A percentile compares a stretch with the other conserved stretches of the same genome.
Evolutionary conservation across 2,113 vertebrate genomes (phyloP).

Genomic region (Oreotrochilus melanogaster): DNA sequence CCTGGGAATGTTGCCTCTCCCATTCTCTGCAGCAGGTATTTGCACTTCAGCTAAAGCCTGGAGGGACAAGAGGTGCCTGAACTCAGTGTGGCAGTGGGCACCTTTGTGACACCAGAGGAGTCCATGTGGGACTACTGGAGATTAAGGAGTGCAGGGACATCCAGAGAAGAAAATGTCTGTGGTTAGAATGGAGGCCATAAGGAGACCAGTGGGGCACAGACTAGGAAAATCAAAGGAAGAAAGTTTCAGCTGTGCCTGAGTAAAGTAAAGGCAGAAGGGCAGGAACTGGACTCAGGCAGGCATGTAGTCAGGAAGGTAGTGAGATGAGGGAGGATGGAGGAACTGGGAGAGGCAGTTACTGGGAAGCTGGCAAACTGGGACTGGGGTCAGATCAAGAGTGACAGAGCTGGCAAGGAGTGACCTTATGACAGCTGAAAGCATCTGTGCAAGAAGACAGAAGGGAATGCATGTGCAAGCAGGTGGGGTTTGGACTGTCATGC

Average conservation of each 20-base stretch:
- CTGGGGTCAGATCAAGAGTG: background rate
- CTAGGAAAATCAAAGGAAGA: background rate
- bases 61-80: background rate
- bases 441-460: background rate
- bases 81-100: background rate
- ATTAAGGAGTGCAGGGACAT: background rate
- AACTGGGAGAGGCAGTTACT: background rate
- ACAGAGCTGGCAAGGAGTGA: background rate
- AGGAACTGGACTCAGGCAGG: background rate
- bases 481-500: accelerated
- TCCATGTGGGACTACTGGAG: background rate
- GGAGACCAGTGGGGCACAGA: background rate
- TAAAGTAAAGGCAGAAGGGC: background rate
- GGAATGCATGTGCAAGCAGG: background rate
- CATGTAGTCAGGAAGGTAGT: background rate
- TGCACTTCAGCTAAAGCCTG: accelerated
- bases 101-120: background rate
- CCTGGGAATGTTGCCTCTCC: background rate
- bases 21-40: background rate
- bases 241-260: background rate
- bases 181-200: background rate
- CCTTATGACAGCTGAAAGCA: background rate
- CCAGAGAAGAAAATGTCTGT: background rate
- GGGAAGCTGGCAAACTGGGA: background rate
- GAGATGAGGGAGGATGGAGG: background rate